phyloP scores from a whole-genome alignment of 2,888 invertebrate species.

The Drosophila rubida region DNA sequence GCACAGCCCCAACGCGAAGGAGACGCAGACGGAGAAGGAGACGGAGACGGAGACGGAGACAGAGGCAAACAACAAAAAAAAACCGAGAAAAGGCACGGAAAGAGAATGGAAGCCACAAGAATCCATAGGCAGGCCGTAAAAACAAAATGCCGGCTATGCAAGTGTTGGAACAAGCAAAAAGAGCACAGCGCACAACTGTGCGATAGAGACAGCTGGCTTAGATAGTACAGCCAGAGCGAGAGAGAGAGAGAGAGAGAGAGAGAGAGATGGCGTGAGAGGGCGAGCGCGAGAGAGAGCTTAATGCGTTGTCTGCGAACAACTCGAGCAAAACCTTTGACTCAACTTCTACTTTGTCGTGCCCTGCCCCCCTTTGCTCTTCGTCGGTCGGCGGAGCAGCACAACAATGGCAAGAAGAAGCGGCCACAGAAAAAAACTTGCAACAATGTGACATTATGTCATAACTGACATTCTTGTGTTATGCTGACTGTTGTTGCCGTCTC shows the following conservation, averaged over 20 bases:
- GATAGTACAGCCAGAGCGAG: background rate
- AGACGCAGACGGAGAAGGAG: too few species aligned
- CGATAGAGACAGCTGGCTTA: background rate
- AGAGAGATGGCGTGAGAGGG: background rate
- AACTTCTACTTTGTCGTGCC: conserved; percentile 15
- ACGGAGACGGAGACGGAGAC: too few species aligned
- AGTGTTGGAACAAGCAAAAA: conserved; percentile 2
- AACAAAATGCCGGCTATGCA: conserved; percentile 57
- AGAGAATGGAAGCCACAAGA: conserved; percentile 13
- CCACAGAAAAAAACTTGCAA: conserved; percentile 31
- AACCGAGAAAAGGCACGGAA: background rate
- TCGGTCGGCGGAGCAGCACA: too few species aligned
- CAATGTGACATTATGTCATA: conserved; percentile 63
- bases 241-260: background rate
- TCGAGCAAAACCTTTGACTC: conserved; percentile 27
- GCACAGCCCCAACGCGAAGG: background rate
- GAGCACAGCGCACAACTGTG: background rate
- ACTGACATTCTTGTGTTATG: conserved; percentile 41
- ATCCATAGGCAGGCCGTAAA: conserved; percentile 36
- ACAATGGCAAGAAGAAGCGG: conserved; percentile 6
- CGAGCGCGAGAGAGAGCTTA: conserved; percentile 17
- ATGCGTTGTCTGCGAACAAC: conserved; percentile 35
- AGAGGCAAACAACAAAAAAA: too few species aligned
- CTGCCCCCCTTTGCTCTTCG: too few species aligned
- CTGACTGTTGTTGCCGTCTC: conserved; percentile 26